Evolutionary conservation across 2,113 vertebrate species (phyloP).

Genomic region (rat (Rattus norvegicus)): DNA sequence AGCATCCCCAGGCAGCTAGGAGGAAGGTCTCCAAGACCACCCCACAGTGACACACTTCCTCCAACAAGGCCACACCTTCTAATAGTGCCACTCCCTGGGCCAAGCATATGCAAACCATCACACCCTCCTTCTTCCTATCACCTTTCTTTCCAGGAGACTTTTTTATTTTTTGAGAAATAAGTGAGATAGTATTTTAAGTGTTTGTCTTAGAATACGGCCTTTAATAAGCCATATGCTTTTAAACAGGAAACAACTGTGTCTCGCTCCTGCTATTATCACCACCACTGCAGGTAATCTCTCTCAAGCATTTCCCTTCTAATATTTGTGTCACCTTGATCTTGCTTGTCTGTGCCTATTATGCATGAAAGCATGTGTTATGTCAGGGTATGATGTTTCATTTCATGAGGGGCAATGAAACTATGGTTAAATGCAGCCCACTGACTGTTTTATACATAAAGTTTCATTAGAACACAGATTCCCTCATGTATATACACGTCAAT

Average conservation of each 20-base stretch:
- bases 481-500: background rate
- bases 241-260: background rate
- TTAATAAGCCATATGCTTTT: background rate
- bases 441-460: conserved; percentile 39
- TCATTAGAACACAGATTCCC: background rate
- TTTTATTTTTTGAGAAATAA: background rate
- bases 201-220: background rate
- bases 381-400: background rate
- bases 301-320: background rate
- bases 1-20: no score
- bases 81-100: no score
- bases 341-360: background rate
- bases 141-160: background rate
- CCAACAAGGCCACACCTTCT: no score
- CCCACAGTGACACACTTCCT: no score
- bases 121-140: background rate
- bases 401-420: background rate
- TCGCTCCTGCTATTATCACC: background rate
- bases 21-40: no score
- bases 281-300: background rate
- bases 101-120: no score
- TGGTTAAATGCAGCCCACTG: background rate
- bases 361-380: background rate
- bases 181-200: background rate
- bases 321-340: background rate